A percentile compares a stretch with the other conserved stretches of the same genome.
Evolutionary conservation across 2,797 vertebrate species (phyloP).

Genomic region (Nyctibius grandis): DNA sequence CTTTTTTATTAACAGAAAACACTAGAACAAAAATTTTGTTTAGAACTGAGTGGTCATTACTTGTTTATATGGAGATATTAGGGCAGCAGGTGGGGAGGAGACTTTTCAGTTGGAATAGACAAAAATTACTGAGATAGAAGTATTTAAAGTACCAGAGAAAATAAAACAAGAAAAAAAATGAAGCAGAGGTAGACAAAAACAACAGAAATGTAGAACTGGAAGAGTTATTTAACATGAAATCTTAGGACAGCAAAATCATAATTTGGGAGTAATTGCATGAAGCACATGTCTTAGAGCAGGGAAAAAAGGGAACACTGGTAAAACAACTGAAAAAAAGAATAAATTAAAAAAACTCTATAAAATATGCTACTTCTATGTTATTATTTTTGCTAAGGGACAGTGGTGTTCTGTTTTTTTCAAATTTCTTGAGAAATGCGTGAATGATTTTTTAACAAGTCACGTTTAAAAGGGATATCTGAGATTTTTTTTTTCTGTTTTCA

Average conservation of each 20-base stretch:
- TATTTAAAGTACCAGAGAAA: background rate
- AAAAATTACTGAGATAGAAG: background rate
- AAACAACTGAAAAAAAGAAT: background rate
- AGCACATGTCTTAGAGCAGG: accelerated
- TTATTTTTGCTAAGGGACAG: background rate
- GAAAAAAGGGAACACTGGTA: background rate
- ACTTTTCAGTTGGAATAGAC: background rate
- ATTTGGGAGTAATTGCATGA: background rate
- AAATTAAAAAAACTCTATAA: background rate
- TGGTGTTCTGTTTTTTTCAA: accelerated
- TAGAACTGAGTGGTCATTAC: background rate
- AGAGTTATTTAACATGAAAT: background rate
- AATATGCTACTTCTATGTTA: background rate
- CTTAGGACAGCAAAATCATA: background rate
- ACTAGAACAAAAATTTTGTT: background rate
- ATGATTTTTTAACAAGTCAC: background rate
- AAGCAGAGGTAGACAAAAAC: background rate
- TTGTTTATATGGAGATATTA: background rate
- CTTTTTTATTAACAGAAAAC: background rate
- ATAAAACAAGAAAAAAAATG: background rate
- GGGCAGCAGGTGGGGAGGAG: accelerated
- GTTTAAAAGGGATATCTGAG: background rate
- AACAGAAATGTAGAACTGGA: background rate
- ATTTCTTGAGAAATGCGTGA: background rate
- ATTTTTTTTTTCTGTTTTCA: background rate